Evolutionary conservation across 2,797 vertebrate species (phyloP).

Genomic region (Platyrinchus mystaceus): DNA sequence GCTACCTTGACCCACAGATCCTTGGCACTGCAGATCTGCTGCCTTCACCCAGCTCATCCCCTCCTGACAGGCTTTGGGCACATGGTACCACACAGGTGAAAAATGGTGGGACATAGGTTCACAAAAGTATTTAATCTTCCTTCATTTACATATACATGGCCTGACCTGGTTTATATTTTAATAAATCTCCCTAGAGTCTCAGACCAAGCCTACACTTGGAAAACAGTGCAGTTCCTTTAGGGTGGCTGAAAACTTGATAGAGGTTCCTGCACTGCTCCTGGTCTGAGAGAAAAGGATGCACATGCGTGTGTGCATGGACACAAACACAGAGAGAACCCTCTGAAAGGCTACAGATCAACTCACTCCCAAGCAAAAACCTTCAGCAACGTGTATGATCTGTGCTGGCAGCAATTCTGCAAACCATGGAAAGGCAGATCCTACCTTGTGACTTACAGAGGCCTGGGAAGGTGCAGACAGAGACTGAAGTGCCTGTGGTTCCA

Average conservation of each 20-base stretch:
- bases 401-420: neutral
- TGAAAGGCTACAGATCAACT: neutral
- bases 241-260: neutral
- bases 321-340: no score
- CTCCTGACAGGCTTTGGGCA: neutral
- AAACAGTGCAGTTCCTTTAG: neutral
- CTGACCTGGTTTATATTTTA: neutral
- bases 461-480: neutral
- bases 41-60: neutral
- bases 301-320: neutral
- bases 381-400: neutral
- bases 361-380: neutral
- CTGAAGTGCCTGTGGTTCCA: neutral
- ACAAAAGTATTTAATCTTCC: neutral
- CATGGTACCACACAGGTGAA: fast-evolving
- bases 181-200: neutral
- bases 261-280: neutral
- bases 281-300: neutral
- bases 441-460: neutral
- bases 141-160: fast-evolving
- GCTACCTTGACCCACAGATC: neutral
- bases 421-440: neutral
- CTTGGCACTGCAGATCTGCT: neutral
- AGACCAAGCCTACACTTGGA: neutral
- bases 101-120: fast-evolving